Base-by-base conservation (phyloP, 2,888 invertebrate species). In the Habroteleia sp. region DNA sequence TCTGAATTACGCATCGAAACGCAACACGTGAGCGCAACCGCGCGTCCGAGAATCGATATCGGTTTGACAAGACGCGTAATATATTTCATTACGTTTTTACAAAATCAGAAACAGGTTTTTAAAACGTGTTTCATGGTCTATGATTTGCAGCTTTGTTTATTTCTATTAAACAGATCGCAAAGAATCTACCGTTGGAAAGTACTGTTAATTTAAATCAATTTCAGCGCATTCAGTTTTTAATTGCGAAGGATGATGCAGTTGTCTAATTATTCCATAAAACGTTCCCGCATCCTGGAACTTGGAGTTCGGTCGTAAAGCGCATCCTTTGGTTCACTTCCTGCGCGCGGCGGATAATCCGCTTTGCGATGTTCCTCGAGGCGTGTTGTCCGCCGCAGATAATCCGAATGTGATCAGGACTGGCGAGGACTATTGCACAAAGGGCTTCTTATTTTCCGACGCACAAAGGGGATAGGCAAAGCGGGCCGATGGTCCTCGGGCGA, bases 391-490 rank as follows among this genome's bases (percentile, higher is more conserved):
- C 42, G 44, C 13, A 14, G 54, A 37, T 52, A 62, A 69, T 63
- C 62, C 54, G 50, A 62, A 62, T 46, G 39, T 50, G 72, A 63
- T 58, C 50, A 33, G 44, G 17, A 17, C 8, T 52, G 63, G 14
- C 37, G 52, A 56, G 46, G n/a, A 68, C 52, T 39, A 63, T 50
- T 69, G 71, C 54, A 54, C 63, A 56, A 69, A 62, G 63, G 31
- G 39, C 50, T 41, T 31, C 48, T 29, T 56, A 50, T 69, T 56
- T 50, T 29, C 60, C 62, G 68, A 14, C 41, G 8, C 7, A 27
- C 8, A 25, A 31, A 25, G 27, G 20, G 10, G 29, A 79, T 79
- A 79, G 20, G 54, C 60, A 37, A 52, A 37, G 41, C 56, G 78
- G n/a, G 72, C 73, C 71, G 58, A 23, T 14, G 44, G 44, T n/a